phyloP scores from a whole-genome alignment of 2,888 invertebrate species.

The Protonemura montana region DNA sequence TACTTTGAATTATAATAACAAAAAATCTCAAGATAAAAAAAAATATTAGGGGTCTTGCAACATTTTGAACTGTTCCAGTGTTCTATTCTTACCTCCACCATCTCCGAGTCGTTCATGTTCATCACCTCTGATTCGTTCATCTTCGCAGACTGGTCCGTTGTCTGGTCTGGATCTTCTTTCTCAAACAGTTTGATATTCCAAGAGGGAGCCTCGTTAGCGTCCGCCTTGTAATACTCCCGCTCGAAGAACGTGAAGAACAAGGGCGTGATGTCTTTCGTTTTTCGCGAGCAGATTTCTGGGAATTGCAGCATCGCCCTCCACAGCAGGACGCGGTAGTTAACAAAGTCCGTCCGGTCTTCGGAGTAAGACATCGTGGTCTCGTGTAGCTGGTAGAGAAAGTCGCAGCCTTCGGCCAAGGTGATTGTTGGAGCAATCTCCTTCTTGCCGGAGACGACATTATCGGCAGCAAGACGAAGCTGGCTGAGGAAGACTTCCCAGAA shows the following conservation, averaged over 20 bases:
- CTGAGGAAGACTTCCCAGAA: constrained; percentile 78
- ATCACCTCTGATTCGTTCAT: too few relatives aligned
- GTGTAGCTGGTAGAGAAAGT: constrained; percentile 49
- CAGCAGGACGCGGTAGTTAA: constrained; percentile 80
- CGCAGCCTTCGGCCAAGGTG: neutral
- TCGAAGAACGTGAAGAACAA: constrained; percentile 83
- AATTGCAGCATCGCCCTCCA: constrained; percentile 81
- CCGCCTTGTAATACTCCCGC: constrained; percentile 68
- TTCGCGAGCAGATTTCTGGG: constrained; percentile 78
- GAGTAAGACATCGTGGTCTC: constrained; percentile 57
- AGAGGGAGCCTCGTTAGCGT: constrained; percentile 65
- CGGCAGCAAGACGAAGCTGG: constrained; percentile 60
- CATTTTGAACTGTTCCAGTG: too few relatives aligned
- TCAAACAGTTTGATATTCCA: constrained; percentile 64
- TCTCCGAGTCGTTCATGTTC: too few relatives aligned
- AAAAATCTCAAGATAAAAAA: too few relatives aligned
- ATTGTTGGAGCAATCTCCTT: too few relatives aligned
- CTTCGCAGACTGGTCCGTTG: constrained; percentile 53
- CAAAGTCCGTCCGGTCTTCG: constrained; percentile 71
- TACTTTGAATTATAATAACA: too few relatives aligned
- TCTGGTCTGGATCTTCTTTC: constrained; percentile 56
- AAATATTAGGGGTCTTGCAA: too few relatives aligned
- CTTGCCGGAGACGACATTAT: constrained; percentile 46
- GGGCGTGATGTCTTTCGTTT: constrained; percentile 80
- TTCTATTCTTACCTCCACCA: too few relatives aligned